Conservation (phyloP, 2,888 invertebrate species). For the Ctenicera cuprea region DNA sequence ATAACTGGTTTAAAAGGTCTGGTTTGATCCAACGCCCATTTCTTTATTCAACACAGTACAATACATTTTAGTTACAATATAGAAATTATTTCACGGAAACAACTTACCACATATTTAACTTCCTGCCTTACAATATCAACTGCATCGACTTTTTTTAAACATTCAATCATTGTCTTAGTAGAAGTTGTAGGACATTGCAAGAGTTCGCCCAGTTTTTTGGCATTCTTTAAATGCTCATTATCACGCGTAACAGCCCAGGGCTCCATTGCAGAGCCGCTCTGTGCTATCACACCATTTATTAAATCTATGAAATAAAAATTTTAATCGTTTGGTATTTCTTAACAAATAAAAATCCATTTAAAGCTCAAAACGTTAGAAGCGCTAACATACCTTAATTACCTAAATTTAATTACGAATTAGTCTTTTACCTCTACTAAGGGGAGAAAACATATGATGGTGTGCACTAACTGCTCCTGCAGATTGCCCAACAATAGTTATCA, state of each 20-base stretch:
- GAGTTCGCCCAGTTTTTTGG: conserved; percentile 58
- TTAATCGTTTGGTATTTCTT: too few relatives aligned
- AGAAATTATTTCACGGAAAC: too few relatives aligned
- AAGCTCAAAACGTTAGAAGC: too few relatives aligned
- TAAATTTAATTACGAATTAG: too few relatives aligned
- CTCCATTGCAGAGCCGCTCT: conserved; percentile 31
- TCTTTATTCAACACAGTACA: conserved; percentile 70
- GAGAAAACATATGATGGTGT: conserved; percentile 35
- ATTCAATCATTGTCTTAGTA: conserved; percentile 75
- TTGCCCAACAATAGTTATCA: conserved; percentile 40
- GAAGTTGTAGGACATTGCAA: conserved; percentile 77
- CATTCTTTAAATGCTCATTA: conserved; percentile 6
- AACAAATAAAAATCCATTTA: too few relatives aligned
- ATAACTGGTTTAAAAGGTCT: conserved; percentile 87
- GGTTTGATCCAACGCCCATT: conserved; percentile 87
- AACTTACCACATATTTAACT: conserved; percentile 60
- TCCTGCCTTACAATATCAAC: conserved; percentile 80
- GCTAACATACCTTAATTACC: too few relatives aligned
- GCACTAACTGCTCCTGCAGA: conserved; percentile 34
- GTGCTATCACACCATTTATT: conserved; percentile 35
- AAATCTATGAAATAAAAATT: conserved; percentile 22
- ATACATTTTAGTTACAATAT: too few relatives aligned
- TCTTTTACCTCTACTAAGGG: conserved; percentile 39
- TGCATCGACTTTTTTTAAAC: conserved; percentile 78
- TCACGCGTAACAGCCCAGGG: conserved; percentile 23